Evolutionary conservation across 1,140 invertebrate genomes (phyloP), one percentile per base, ranked within the genome.

Genomic region (Argopecten irradians): DNA sequence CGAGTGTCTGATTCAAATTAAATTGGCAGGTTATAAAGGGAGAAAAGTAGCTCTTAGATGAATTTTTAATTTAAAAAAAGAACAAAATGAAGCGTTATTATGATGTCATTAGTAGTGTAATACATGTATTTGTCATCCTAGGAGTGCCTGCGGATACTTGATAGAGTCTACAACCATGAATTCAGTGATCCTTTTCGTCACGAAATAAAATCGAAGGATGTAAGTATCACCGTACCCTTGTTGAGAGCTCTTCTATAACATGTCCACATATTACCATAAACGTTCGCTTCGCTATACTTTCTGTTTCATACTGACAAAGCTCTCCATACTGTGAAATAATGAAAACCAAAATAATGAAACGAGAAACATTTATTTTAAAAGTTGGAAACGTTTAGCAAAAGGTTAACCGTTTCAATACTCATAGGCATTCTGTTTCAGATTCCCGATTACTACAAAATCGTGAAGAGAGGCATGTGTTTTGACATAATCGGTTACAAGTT

Each of bases 181-280:
- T 28, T 87, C 16, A 87, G 86, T 46, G 86, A 87, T 28, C 86
- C 86, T n/a, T 87, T 87, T 19, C 82, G 86, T 22, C 82, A 87
- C 34, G 86, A 87, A 41, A 39, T 87, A 0, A 87, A 87, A n/a
- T 87, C 86, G 8, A 87, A 87, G 34, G 86, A 87, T 84, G 86
- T 87, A 87, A 87, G 86, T 84, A 41, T 19, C 7, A 8, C n/a
- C n/a, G n/a, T n/a, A n/a, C n/a, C n/a, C n/a, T n/a, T n/a, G n/a
- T n/a, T n/a, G n/a, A n/a, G n/a, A n/a, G n/a, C n/a, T n/a, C n/a
- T n/a, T n/a, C n/a, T n/a, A n/a, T n/a, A n/a, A n/a, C n/a, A n/a
- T n/a, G n/a, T n/a, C n/a, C n/a, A n/a, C n/a, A n/a, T n/a, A n/a
- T n/a, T n/a, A n/a, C n/a, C n/a, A n/a, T n/a, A n/a, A n/a, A n/a